These are phyloP conservation scores for Melitaea athalia DNA, from an alignment of 2,888 invertebrate species.

Conservation along the genomic window DNA sequence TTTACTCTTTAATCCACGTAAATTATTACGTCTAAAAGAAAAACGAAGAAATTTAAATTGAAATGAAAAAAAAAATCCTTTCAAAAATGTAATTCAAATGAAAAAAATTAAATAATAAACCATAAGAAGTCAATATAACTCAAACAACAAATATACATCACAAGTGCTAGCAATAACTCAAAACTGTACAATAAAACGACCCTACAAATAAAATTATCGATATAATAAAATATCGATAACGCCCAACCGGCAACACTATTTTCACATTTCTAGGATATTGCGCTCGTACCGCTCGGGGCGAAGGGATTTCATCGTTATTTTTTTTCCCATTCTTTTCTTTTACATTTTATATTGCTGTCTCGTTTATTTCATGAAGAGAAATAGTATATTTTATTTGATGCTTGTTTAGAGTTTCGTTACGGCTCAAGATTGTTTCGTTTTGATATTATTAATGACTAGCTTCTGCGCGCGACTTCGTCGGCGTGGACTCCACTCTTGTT, in stretches of 20 bases:
- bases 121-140: neutral
- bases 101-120: too few relatives aligned
- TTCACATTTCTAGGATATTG: conserved; percentile 55
- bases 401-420: conserved; percentile 42
- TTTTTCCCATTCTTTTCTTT: conserved; percentile 42
- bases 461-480: too few relatives aligned
- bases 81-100: too few relatives aligned
- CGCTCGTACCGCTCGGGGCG: conserved; percentile 55
- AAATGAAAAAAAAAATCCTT: too few relatives aligned
- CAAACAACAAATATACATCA: neutral
- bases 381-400: conserved; percentile 51
- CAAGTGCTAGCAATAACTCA: neutral
- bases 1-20: too few relatives aligned
- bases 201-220: conserved; percentile 32
- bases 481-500: too few relatives aligned
- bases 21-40: too few relatives aligned
- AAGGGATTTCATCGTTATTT: conserved; percentile 44
- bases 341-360: conserved; percentile 40
- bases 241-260: conserved; percentile 34
- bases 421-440: conserved; percentile 30
- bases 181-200: neutral
- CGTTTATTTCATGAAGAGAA: conserved; percentile 46
- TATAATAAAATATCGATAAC: conserved; percentile 36
- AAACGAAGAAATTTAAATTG: too few relatives aligned
- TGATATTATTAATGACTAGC: conserved; percentile 21